Evolutionary conservation across 2,888 invertebrate species (phyloP).

Genomic region (Cryptocephalus primarius): DNA sequence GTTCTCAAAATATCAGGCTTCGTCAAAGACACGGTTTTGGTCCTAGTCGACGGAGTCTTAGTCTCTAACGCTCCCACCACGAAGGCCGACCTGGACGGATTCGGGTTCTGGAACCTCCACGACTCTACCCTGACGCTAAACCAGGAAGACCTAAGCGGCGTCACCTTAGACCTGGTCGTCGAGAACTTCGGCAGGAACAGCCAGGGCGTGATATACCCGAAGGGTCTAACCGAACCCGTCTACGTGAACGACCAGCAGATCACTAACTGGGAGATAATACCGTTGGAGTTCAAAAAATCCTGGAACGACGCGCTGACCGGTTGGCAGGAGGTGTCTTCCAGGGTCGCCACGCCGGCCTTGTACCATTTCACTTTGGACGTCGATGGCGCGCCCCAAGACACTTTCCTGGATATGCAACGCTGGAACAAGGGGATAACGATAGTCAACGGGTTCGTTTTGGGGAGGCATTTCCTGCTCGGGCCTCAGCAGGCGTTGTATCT

Average conservation of each 20-base stretch:
- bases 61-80: constrained; percentile 25
- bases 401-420: constrained; percentile 61
- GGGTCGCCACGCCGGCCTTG: constrained; percentile 45
- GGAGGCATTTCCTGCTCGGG: constrained; percentile 66
- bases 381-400: constrained; percentile 48
- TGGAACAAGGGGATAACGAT: constrained; percentile 83
- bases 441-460: constrained; percentile 76
- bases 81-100: constrained; percentile 26
- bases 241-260: constrained; percentile 33
- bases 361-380: constrained; percentile 39
- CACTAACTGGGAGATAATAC: constrained; percentile 37
- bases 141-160: constrained; percentile 13
- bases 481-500: constrained; percentile 77
- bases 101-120: constrained; percentile 36
- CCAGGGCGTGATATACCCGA: constrained; percentile 29
- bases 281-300: constrained; percentile 41
- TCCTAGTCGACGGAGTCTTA: constrained; percentile 36
- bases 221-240: constrained; percentile 36
- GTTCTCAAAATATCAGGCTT: constrained; percentile 28
- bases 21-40: constrained; percentile 40
- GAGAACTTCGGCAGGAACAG: constrained; percentile 80
- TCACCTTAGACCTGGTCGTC: constrained; percentile 38
- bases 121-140: constrained; percentile 26
- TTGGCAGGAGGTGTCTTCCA: constrained; percentile 54
- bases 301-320: constrained; percentile 29